Percentiles rank a stretch among this genome's conserved stretches.
phyloP scores from a whole-genome alignment of 2,113 vertebrate genomes.

The Rhinichthys klamathensis region DNA sequence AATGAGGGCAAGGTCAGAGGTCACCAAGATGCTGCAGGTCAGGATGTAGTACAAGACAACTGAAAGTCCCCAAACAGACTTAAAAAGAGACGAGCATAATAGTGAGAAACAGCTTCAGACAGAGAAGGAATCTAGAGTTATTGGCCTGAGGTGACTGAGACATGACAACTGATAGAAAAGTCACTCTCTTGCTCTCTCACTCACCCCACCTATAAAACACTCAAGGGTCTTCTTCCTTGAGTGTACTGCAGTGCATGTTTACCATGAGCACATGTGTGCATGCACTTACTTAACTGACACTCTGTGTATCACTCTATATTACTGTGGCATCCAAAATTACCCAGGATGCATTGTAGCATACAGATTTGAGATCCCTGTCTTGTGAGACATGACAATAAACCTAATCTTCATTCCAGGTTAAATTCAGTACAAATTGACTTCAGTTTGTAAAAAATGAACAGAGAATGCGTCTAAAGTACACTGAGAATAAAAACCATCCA shows the following conservation, averaged over 20 bases:
- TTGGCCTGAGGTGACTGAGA: constrained; percentile 45
- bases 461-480: background rate
- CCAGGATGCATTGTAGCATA: background rate
- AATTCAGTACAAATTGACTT: background rate
- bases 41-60: constrained; percentile 48
- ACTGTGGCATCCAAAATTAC: background rate
- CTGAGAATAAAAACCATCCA: background rate
- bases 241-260: background rate
- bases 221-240: constrained; percentile 3
- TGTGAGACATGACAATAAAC: background rate
- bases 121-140: constrained; percentile 27
- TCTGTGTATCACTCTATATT: background rate
- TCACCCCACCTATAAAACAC: background rate
- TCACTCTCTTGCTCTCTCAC: constrained; percentile 23
- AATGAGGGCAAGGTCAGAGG: constrained; percentile 50
- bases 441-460: background rate
- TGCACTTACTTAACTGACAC: background rate
- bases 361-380: background rate
- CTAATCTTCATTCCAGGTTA: background rate
- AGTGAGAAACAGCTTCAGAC: constrained; percentile 28
- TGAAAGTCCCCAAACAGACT: constrained; percentile 30
- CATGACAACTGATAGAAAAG: constrained; percentile 34
- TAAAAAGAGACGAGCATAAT: constrained; percentile 17
- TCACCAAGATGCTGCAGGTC: constrained; percentile 45
- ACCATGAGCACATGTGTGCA: no score